These are phyloP conservation scores for Eupithecia centaureata DNA, from an alignment of 2,888 invertebrate genomes.

Conservation along the genomic window DNA sequence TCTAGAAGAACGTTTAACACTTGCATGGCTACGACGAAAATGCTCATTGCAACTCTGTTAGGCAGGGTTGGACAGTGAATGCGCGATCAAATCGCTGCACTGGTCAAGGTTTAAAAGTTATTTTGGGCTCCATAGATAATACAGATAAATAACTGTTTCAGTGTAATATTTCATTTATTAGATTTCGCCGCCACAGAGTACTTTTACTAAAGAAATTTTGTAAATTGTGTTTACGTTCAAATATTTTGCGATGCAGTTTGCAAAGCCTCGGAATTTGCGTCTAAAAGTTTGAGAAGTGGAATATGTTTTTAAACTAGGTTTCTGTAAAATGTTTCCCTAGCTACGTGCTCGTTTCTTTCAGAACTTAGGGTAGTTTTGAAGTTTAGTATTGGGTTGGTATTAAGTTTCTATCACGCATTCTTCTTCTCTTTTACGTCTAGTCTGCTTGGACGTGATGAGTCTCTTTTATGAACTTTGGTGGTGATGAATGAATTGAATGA, in stretches of 20 bases:
- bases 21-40: no score
- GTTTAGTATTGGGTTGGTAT: background rate
- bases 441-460: background rate
- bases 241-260: constrained; percentile 4
- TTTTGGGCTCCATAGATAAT: background rate
- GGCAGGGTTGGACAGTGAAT: no score
- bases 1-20: no score
- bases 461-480: no score
- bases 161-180: background rate
- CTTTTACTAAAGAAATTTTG: background rate
- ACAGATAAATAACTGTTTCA: background rate
- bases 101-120: background rate
- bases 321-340: background rate
- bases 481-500: no score
- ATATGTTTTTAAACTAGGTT: constrained; percentile 18
- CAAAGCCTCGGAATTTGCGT: constrained; percentile 10
- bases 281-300: constrained; percentile 41
- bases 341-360: background rate
- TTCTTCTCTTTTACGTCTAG: background rate
- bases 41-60: no score
- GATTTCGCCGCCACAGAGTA: background rate
- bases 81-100: no score
- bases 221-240: background rate
- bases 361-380: background rate
- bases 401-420: background rate